phyloP scores from a whole-genome alignment of 2,888 invertebrate species.

The Drosophila recens region DNA sequence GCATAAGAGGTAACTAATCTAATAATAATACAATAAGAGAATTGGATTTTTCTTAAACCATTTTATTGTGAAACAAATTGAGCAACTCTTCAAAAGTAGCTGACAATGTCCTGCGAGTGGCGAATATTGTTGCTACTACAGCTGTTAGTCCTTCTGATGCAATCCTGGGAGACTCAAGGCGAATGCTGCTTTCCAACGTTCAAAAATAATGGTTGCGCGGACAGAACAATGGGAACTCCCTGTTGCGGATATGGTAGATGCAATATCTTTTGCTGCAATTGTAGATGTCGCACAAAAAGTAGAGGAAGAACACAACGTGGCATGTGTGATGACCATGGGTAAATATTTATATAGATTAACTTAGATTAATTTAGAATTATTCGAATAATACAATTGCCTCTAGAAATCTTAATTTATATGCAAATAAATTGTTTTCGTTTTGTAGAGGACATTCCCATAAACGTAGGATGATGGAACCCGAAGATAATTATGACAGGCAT shows the following conservation, averaged over 20 bases:
- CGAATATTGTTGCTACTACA: not conserved
- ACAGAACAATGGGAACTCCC: too few species aligned
- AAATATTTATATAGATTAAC: too few species aligned
- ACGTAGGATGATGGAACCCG: too few species aligned
- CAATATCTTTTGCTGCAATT: too few species aligned
- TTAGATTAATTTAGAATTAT: too few species aligned
- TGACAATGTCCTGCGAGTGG: not conserved
- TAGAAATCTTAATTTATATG: too few species aligned
- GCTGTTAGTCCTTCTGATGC: not conserved
- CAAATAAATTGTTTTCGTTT: not conserved
- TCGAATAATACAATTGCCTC: too few species aligned
- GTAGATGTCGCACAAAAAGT: too few species aligned
- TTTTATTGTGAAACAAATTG: not conserved
- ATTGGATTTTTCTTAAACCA: not conserved
- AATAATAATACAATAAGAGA: not conserved
- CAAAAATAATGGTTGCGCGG: too few species aligned
- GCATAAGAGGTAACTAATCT: not conserved
- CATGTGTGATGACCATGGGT: too few species aligned
- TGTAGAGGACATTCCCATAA: not conserved
- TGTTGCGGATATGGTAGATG: too few species aligned
- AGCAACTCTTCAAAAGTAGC: not conserved
- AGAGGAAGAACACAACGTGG: too few species aligned
- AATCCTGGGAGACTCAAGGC: not conserved
- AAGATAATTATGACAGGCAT: not conserved
- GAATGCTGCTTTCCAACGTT: not conserved